Evolutionary conservation across 2,888 invertebrate species (phyloP), one percentile per base, ranked within the genome.

Genomic region (Plagodis dolabraria): DNA sequence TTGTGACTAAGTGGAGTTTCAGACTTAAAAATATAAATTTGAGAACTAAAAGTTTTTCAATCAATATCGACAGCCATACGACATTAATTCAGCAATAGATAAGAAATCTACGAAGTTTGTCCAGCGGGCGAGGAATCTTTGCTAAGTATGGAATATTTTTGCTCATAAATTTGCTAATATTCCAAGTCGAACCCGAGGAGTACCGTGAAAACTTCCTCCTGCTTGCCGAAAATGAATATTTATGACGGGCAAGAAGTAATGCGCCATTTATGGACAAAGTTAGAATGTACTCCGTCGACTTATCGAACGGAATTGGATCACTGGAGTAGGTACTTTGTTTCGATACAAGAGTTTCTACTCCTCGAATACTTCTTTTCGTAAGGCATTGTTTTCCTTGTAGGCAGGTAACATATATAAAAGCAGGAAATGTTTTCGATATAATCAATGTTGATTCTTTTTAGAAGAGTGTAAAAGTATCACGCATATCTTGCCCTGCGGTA

Each of bases 201-300:
- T 82, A 85, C 82, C 83, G 82, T 76, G 83, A 84, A 80, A 91
- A 90, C 87, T 90, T 91, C 83, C 79, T 83, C 86, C 82, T 80
- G 80, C 82, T 85, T 85, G 79, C 82, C 80, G 81, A 87, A 89
- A 90, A 91, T 92, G 89, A 92, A 91, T 92, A 92, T 92, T 92
- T 91, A 92, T 90, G 86, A 86, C 86, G 79, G 81, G 82, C 85
- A 84, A 79, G 84, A 83, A 83, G 85, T 88, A 87, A 89, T 85
- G 83, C 84, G 82, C 85, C 89, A 85, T 90, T 90, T 90, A 89
- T 90, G 88, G 86, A 83, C 82, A 83, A 90, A 92, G 88, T 91
- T 90, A 75, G 81, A 85, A 86, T 83, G 84, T 82, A 82, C 86
- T 87, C 79, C 76, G 74, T 74, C 78, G 81, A 86, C 83, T 86